These are phyloP conservation scores for Callimorpha dominula DNA, from an alignment of 2,888 invertebrate species.

Conservation along the genomic window DNA sequence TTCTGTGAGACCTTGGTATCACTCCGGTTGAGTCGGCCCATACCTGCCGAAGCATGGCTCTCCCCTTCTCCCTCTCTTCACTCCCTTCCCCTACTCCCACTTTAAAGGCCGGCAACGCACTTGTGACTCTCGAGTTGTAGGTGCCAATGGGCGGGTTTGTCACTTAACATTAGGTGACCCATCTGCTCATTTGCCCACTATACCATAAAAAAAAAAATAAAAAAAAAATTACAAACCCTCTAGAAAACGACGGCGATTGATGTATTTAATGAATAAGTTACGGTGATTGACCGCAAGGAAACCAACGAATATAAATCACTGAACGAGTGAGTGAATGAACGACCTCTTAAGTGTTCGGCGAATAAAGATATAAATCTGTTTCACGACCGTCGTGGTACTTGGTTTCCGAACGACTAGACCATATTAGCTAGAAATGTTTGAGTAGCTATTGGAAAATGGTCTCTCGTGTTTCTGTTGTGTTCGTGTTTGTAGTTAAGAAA, in stretches of 20 bases:
- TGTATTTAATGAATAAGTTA: slow-evolving; percentile 15
- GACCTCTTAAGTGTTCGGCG: slow-evolving; percentile 13
- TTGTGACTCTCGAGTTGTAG: no score
- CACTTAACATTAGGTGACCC: no score
- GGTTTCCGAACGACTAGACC: slow-evolving; percentile 22
- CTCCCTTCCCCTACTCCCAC: no score
- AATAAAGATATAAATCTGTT: slow-evolving; percentile 33
- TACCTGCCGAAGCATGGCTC: no score
- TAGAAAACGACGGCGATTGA: not conserved
- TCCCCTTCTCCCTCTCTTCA: no score
- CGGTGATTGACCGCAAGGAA: slow-evolving; percentile 14
- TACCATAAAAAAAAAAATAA: no score
- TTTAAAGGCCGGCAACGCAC: no score
- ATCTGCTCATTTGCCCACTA: no score
- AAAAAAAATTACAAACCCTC: no score
- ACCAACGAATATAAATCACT: slow-evolving; percentile 28
- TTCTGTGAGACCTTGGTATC: no score
- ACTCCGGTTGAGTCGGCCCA: no score
- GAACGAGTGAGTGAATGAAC: slow-evolving; percentile 24
- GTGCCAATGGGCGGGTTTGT: no score
- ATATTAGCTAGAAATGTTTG: slow-evolving; percentile 11
- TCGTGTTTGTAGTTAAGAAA: not conserved
- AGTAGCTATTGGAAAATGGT: not conserved
- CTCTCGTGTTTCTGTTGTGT: not conserved
- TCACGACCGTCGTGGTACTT: slow-evolving; percentile 15